phyloP scores from a whole-genome alignment of 2,888 invertebrate genomes.

The Xylophagus ater region DNA sequence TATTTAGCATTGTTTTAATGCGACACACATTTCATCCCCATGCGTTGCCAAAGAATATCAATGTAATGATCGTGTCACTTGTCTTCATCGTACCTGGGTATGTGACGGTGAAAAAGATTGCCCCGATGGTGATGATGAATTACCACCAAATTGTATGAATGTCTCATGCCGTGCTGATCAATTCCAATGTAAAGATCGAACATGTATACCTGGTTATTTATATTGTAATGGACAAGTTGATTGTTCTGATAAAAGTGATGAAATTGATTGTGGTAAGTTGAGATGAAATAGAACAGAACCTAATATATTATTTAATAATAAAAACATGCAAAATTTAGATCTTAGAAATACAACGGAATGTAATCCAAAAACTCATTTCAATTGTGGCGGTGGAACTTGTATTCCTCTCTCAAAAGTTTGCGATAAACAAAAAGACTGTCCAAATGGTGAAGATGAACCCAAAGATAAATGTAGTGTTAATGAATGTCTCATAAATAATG shows the following conservation, averaged over 20 bases:
- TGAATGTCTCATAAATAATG: conserved; percentile 69
- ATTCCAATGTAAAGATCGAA: conserved; percentile 72
- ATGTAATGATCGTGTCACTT: conserved; percentile 69
- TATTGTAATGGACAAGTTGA: conserved; percentile 73
- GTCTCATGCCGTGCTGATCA: conserved; percentile 75
- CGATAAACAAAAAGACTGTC: conserved; percentile 76
- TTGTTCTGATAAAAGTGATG: conserved; percentile 78
- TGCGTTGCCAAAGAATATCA: conserved; percentile 65
- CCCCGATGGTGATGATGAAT: conserved; percentile 71
- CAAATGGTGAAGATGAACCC: conserved; percentile 80
- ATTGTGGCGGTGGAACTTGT: conserved; percentile 76
- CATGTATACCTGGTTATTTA: conserved; percentile 68
- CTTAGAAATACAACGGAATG: conserved; percentile 46
- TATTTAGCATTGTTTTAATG: conserved; percentile 49
- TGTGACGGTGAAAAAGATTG: conserved; percentile 80
- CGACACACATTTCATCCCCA: conserved; percentile 44
- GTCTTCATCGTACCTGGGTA: conserved; percentile 69
- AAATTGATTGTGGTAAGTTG: conserved; percentile 64
- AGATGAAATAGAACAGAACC: conserved; percentile 3
- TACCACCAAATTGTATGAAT: conserved; percentile 51
- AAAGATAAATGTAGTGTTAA: conserved; percentile 63
- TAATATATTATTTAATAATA: no score
- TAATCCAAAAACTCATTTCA: conserved; percentile 68
- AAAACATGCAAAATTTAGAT: no score
- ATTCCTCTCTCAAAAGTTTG: conserved; percentile 71